These are phyloP conservation scores for Mycalesis mineus DNA, from an alignment of 2,888 invertebrate genomes.

Conservation along the genomic window DNA sequence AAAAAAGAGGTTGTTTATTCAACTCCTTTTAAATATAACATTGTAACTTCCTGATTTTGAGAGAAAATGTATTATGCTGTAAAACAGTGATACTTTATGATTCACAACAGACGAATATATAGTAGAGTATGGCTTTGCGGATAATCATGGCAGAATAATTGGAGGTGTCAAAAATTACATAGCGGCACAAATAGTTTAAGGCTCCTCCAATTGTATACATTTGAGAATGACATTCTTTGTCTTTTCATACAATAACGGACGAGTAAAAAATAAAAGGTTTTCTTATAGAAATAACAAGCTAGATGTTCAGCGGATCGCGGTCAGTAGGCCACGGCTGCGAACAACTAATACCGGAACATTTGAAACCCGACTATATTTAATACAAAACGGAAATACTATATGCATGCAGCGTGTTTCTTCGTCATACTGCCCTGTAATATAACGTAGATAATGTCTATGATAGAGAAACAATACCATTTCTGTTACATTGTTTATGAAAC, in stretches of 20 bases:
- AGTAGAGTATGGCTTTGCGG: too few species aligned
- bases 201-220: background rate
- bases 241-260: background rate
- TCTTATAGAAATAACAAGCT: conserved; percentile 49
- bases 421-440: background rate
- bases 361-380: conserved; percentile 29
- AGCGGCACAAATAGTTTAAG: background rate
- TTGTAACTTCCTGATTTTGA: too few species aligned
- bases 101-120: too few species aligned
- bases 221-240: conserved; percentile 4
- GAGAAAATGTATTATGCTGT: too few species aligned
- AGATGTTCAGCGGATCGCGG: conserved; percentile 62
- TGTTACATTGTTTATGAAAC: too few species aligned
- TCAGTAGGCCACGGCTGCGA: conserved; percentile 69
- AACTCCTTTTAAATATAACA: too few species aligned
- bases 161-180: background rate
- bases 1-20: too few species aligned
- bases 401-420: conserved; percentile 1
- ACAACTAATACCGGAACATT: conserved; percentile 62
- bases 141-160: too few species aligned
- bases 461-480: too few species aligned
- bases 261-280: conserved; percentile 24
- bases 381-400: conserved; percentile 20
- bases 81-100: too few species aligned
- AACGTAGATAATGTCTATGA: background rate